A percentile compares a stretch with the other conserved stretches of the same genome.
Evolutionary conservation across 2,113 vertebrate species (phyloP).

Genomic region (Eurystomus gularis): DNA sequence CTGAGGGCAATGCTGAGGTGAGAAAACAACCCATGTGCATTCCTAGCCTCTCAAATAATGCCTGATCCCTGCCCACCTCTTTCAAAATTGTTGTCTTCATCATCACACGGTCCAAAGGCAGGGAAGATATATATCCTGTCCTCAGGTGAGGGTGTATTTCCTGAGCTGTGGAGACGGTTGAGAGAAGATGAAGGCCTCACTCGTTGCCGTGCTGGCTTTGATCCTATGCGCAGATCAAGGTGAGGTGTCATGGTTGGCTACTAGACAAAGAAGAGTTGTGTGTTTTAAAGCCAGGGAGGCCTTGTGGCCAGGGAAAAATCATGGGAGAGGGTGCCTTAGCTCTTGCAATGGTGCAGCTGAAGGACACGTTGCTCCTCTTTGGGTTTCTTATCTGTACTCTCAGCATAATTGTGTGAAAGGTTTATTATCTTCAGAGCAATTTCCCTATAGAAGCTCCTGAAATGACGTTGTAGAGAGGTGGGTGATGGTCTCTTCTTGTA

Average conservation of each 20-base stretch:
- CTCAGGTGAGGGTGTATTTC: constrained; percentile 24
- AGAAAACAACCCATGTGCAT: constrained; percentile 32
- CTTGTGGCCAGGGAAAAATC: fast-evolving
- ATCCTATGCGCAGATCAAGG: constrained; percentile 15
- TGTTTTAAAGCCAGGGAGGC: neutral
- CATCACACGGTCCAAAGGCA: neutral
- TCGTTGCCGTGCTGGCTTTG: constrained; percentile 13
- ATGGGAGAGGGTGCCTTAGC: neutral
- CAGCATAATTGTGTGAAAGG: fast-evolving
- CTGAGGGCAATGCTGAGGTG: neutral
- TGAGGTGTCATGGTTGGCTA: neutral
- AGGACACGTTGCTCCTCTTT: fast-evolving
- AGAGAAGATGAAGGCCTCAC: constrained; percentile 44
- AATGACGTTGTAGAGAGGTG: too few species aligned
- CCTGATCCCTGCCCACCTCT: constrained; percentile 54
- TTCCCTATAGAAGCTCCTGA: neutral
- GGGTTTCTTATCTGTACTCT: neutral
- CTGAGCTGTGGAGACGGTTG: neutral
- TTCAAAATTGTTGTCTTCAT: constrained; percentile 45
- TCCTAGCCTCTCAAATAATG: constrained; percentile 22
- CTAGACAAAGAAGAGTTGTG: fast-evolving
- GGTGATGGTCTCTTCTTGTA: too few species aligned
- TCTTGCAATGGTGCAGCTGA: neutral
- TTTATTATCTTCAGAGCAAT: neutral
- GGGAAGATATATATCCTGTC: constrained; percentile 52